These are phyloP conservation scores for Eretmochelys imbricata DNA, from an alignment of 2,113 vertebrate genomes.

Conservation along the genomic window DNA sequence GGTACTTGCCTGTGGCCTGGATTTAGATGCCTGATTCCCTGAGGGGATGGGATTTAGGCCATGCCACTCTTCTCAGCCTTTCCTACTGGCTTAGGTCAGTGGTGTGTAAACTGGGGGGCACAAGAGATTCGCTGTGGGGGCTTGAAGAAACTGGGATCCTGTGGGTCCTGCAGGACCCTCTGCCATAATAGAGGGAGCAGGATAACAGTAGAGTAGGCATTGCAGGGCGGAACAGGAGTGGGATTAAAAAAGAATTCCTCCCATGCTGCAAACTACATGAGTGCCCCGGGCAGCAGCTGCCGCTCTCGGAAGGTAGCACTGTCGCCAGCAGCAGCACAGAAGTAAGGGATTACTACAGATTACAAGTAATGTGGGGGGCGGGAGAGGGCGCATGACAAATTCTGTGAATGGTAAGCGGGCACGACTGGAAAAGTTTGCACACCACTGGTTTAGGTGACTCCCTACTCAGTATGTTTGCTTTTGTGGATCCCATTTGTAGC, in stretches of 20 bases:
- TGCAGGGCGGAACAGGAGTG: neutral
- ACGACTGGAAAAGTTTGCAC: neutral
- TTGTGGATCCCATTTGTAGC: neutral
- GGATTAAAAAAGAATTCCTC: neutral
- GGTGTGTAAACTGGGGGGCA: neutral
- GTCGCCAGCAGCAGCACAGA: neutral
- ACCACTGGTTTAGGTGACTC: neutral
- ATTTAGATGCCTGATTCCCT: neutral
- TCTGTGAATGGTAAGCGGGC: neutral
- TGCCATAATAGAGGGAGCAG: too few species aligned
- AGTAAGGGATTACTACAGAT: neutral
- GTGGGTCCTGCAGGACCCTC: too few species aligned
- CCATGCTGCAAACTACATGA: neutral
- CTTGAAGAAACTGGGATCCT: neutral
- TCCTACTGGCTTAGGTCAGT: neutral
- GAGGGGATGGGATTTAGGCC: neutral
- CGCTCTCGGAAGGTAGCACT: neutral
- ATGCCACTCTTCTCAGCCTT: neutral
- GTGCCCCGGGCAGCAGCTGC: neutral
- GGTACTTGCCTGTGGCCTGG: neutral
- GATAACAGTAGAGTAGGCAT: neutral
- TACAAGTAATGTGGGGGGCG: neutral
- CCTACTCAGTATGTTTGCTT: neutral
- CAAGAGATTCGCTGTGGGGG: neutral
- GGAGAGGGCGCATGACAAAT: neutral